A percentile compares a stretch with the other conserved stretches of the same genome.
These are phyloP conservation scores for Conus betulinus DNA, from an alignment of 1,140 invertebrate genomes.

Conservation along the genomic window DNA sequence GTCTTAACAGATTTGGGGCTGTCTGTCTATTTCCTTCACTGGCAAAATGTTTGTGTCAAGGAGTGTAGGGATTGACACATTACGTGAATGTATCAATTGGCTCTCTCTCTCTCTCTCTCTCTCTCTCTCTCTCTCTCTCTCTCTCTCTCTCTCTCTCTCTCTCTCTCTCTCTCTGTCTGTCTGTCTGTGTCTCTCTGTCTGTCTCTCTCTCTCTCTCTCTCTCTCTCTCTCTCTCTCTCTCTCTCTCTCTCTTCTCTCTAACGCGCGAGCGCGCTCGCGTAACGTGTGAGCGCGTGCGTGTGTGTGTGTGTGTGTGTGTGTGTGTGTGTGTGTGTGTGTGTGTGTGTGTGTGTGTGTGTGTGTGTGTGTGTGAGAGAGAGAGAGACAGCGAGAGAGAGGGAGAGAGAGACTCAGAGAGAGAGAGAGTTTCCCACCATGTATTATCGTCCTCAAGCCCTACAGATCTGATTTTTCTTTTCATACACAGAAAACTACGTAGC, in stretches of 20 bases:
- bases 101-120: no score
- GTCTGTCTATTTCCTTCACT: no score
- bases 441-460: background rate
- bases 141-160: no score
- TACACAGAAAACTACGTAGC: background rate
- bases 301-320: background rate
- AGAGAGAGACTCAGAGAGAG: background rate
- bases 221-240: background rate
- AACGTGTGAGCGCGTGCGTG: background rate
- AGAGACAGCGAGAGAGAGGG: background rate
- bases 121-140: no score
- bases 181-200: background rate
- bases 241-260: background rate
- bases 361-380: background rate
- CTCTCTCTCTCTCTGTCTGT: background rate
- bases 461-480: no score
- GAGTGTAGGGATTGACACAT: no score
- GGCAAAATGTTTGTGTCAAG: no score
- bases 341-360: background rate
- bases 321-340: slow-evolving; percentile 1
- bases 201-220: background rate
- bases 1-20: no score
- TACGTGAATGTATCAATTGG: no score
- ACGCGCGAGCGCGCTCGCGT: no score
- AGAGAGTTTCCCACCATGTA: background rate